Evolutionary conservation across 2,797 vertebrate species (phyloP).

Genomic region (Neosalanx taihuensis): DNA sequence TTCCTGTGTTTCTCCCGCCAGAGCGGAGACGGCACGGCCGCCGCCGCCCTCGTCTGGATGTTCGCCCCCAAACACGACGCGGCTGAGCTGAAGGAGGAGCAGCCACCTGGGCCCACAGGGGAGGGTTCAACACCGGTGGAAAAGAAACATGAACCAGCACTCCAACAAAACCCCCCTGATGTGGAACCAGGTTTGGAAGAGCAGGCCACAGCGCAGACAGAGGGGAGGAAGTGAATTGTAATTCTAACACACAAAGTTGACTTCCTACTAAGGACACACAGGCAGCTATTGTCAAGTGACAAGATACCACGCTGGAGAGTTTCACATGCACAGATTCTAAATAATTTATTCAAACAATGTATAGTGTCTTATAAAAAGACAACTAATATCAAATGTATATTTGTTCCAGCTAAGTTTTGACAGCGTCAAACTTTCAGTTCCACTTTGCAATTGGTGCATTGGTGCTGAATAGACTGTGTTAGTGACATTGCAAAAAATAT

Average conservation of each 20-base stretch:
- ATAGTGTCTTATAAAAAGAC: background rate
- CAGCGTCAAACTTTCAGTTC: background rate
- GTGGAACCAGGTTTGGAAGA: background rate
- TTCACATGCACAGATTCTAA: background rate
- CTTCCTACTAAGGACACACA: background rate
- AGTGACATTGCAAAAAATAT: slow-evolving; percentile 14
- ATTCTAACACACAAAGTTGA: background rate
- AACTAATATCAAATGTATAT: background rate
- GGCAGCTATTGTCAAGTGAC: background rate
- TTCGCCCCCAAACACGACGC: slow-evolving; percentile 38
- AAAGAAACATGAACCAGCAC: background rate
- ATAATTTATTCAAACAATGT: background rate
- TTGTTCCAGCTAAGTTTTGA: background rate
- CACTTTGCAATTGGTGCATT: background rate
- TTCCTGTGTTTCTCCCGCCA: slow-evolving; percentile 90
- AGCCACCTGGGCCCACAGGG: background rate
- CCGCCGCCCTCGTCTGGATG: slow-evolving; percentile 70
- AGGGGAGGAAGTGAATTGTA: background rate
- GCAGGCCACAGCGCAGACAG: background rate
- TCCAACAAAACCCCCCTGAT: background rate
- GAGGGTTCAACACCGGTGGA: background rate
- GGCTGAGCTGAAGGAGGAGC: background rate
- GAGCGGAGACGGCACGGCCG: slow-evolving; percentile 77
- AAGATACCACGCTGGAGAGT: background rate
- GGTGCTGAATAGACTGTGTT: background rate